phyloP scores from a whole-genome alignment of 2,888 invertebrate species.

The Calliscelio sp. region DNA sequence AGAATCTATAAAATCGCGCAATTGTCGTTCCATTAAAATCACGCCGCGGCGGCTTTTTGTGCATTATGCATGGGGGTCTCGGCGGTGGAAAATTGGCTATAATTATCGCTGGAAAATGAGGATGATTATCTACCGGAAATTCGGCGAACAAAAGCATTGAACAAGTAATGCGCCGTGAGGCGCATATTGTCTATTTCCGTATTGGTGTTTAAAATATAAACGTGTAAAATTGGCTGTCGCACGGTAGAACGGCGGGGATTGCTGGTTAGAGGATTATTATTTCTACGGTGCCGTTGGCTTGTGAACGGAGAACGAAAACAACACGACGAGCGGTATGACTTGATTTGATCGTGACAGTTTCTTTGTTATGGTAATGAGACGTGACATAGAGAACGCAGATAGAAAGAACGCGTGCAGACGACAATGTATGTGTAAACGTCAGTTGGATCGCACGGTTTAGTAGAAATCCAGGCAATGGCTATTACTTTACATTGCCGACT shows the following conservation, averaged over 20 bases:
- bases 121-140: slow-evolving; percentile 16
- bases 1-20: slow-evolving; percentile 10
- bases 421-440: slow-evolving; percentile 31
- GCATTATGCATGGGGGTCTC: slow-evolving; percentile 12
- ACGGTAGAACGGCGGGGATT: too few species aligned
- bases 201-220: slow-evolving; percentile 45
- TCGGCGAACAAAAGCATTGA: slow-evolving; percentile 20
- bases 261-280: too few species aligned
- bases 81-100: slow-evolving; percentile 31
- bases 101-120: slow-evolving; percentile 22
- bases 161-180: background rate
- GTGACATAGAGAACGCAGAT: slow-evolving; percentile 54
- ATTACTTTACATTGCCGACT: slow-evolving; percentile 29
- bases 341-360: slow-evolving; percentile 59
- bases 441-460: slow-evolving; percentile 10
- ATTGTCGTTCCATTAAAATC: slow-evolving; percentile 18
- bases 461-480: slow-evolving; percentile 6
- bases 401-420: slow-evolving; percentile 57
- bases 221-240: slow-evolving; percentile 31
- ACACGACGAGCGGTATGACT: slow-evolving; percentile 33
- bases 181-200: slow-evolving; percentile 24
- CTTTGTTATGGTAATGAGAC: slow-evolving; percentile 55
- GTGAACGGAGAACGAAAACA: slow-evolving; percentile 22
- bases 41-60: slow-evolving; percentile 31
- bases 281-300: background rate